These are phyloP conservation scores for Apolygus lucorum DNA, from an alignment of 1,140 invertebrate genomes.

Conservation along the genomic window DNA sequence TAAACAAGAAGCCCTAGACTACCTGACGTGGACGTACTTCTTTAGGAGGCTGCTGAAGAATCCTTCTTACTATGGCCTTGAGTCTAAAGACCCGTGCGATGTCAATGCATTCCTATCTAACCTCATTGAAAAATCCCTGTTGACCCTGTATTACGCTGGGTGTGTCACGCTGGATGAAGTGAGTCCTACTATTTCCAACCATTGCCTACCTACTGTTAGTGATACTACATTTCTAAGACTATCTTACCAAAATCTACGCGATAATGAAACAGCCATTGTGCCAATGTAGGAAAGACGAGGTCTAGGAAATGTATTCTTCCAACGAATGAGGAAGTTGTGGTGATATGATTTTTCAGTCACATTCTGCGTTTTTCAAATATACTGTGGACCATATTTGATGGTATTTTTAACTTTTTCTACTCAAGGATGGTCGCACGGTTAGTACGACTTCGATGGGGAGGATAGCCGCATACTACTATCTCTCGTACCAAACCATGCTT, in stretches of 20 bases:
- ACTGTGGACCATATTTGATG: too few relatives aligned
- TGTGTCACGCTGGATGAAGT: conserved; percentile 59
- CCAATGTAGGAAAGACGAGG: too few relatives aligned
- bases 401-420: too few relatives aligned
- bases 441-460: conserved; percentile 78
- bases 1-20: conserved; percentile 92
- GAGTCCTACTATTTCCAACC: too few relatives aligned
- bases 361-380: too few relatives aligned
- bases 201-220: too few relatives aligned
- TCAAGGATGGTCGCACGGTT: conserved; percentile 59
- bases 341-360: too few relatives aligned
- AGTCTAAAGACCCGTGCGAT: conserved; percentile 59
- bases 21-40: conserved; percentile 98
- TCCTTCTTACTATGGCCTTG: conserved; percentile 84
- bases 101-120: conserved; percentile 65
- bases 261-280: too few relatives aligned
- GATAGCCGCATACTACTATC: conserved; percentile 94
- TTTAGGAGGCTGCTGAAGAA: conserved; percentile 84
- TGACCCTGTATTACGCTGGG: conserved; percentile 59
- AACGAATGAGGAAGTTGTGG: too few relatives aligned
- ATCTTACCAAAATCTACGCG: background rate
- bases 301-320: too few relatives aligned
- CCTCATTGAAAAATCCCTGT: conserved; percentile 68
- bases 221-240: background rate
- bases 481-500: conserved; percentile 85